These are phyloP conservation scores for Drosophila aff. DNA, from an alignment of 1,140 invertebrate species.

Conservation along the genomic window DNA sequence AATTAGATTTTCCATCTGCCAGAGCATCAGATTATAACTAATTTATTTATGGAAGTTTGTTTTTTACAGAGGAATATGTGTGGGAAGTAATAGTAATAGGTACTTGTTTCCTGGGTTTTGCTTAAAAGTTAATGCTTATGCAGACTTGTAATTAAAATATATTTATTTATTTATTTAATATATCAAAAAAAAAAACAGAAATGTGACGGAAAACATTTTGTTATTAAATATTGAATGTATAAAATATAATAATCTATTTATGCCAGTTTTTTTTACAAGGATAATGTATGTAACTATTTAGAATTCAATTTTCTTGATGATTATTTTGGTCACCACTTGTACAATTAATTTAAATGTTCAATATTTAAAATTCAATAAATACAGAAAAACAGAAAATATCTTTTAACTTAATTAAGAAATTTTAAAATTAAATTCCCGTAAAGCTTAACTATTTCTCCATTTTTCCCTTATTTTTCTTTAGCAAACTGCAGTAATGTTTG, in stretches of 20 bases:
- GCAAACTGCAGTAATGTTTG: not conserved
- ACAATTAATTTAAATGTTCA: no score
- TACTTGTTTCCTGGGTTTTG: not conserved
- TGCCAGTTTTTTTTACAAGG: no score
- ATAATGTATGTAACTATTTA: no score
- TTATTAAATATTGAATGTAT: not conserved
- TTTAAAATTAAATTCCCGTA: not conserved
- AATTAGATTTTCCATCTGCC: slow-evolving; percentile 49
- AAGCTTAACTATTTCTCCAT: not conserved
- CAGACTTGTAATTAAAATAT: no score
- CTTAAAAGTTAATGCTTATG: not conserved
- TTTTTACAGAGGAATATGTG: not conserved
- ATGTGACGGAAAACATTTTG: not conserved
- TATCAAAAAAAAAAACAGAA: no score
- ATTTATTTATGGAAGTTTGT: slow-evolving; percentile 8
- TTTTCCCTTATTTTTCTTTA: not conserved
- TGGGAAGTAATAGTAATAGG: no score
- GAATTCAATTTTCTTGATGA: no score
- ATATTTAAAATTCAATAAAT: not conserved
- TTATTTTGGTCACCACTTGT: no score
- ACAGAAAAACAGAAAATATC: not conserved
- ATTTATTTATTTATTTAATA: no score
- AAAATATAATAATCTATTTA: not conserved
- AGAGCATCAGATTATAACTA: slow-evolving; percentile 7
- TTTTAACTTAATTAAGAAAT: not conserved